A percentile compares a stretch with the other conserved stretches of the same genome.
Evolutionary conservation across 1,140 invertebrate species (phyloP).

Genomic region (Sminthurides bifidus): DNA sequence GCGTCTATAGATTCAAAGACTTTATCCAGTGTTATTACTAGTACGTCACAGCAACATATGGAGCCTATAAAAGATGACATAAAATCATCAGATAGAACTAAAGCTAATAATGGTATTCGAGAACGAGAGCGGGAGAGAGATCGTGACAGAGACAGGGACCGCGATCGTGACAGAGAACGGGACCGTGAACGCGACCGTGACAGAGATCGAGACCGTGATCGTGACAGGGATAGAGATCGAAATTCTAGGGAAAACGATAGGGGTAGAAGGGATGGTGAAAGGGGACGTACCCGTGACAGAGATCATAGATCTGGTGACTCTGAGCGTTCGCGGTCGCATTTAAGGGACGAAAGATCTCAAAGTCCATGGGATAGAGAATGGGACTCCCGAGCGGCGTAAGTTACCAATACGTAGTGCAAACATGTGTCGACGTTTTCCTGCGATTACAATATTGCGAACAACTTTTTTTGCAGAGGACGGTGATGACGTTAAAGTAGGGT

Average conservation of each 20-base stretch:
- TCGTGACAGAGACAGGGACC: constrained; percentile 9
- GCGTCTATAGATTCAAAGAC: constrained; percentile 10
- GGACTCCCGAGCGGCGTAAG: constrained; percentile 40
- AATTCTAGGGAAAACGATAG: constrained; percentile 6
- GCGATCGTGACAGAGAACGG: constrained; percentile 17
- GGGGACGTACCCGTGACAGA: constrained; percentile 22
- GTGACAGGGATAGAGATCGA: constrained; percentile 20
- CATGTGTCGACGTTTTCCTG: background rate
- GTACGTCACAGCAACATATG: constrained; percentile 9
- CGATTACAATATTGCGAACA: background rate
- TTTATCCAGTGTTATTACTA: constrained; percentile 3
- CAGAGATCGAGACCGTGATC: constrained; percentile 6
- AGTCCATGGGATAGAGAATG: constrained; percentile 30
- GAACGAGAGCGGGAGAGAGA: constrained; percentile 26
- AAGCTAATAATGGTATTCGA: constrained; percentile 3
- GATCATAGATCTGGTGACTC: constrained; percentile 17
- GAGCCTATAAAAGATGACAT: background rate
- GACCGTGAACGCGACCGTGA: constrained; percentile 8
- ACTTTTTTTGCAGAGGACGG: constrained; percentile 5
- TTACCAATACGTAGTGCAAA: background rate
- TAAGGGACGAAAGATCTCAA: constrained; percentile 25
- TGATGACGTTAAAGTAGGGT: constrained; percentile 1
- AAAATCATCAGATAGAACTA: background rate
- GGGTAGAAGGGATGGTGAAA: background rate
- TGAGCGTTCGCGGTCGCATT: constrained; percentile 16